Base-by-base conservation (phyloP, 2,888 invertebrate genomes). In the Dasypogon diadema region DNA sequence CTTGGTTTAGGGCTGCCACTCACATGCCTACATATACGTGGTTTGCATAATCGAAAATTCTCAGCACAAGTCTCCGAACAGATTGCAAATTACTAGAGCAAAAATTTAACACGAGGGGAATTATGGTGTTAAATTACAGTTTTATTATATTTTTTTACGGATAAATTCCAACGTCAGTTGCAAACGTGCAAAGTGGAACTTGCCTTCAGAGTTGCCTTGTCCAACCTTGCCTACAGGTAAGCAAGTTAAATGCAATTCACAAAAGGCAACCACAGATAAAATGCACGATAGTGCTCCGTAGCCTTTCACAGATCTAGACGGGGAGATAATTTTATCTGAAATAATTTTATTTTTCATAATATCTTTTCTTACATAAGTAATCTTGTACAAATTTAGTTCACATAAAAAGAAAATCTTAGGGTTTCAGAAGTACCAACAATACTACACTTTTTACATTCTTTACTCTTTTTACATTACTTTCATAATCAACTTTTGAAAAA, bases 171-270 rank as follows among this genome's bases (percentile, higher is more conserved):
- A 24, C 65, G 21, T 22, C 63, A 22, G 51, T 68, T 68, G 37
- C 42, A 26, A 16, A 2, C 30, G n/a, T 34, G 26, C 21, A 70
- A 70, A 70, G 30, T 55, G 22, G 70, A 73, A 56, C 54, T 37
- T 54, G 56, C 55, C 73, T 73, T 54, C 56, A 48, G 48, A 73
- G 72, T 60, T 77, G 56, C 77, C 77, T 77, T 77, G 75, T 63
- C 24, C 75, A 77, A 75, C 77, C 77, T 77, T 77, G 77, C 75
- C 73, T 77, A 73, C 72, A 75, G 75, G 75, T 65, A 76, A 63
- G 22, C 21, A 26, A 48, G 12, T 65, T 65, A 24, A 46, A 12
- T 65, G 65, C 65, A 65, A 21, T 65, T 65, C 48, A 65, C 24
- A 65, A 37, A n/a, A 42, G 42, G 46, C 46, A 34, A 65, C 48